These are phyloP conservation scores for Actinia equina DNA, from an alignment of 64 coral and sea anemone species.

Conservation along the genomic window DNA sequence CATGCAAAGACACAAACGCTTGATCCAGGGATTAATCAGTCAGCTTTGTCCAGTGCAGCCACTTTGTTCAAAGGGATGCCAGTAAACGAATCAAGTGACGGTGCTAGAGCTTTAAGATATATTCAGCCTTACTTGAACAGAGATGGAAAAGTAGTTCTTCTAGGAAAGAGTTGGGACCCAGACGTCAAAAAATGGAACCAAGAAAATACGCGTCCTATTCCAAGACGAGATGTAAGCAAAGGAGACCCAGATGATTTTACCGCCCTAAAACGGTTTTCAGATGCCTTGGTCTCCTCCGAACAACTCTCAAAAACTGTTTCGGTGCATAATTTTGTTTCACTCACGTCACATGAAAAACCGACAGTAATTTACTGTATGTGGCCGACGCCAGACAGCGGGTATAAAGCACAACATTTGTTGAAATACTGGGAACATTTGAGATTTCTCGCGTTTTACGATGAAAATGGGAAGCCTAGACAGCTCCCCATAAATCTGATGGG, in stretches of 20 bases:
- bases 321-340: constrained; percentile 45
- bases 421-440: constrained; percentile 41
- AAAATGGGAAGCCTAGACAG: constrained; percentile 32
- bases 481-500: constrained; percentile 44
- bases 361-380: constrained; percentile 44
- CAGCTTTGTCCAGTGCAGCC: constrained; percentile 21
- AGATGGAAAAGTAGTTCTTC: constrained; percentile 12
- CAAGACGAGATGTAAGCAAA: constrained; percentile 15
- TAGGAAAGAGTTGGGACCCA: constrained; percentile 41
- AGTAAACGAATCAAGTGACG: constrained; percentile 8
- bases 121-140: constrained; percentile 7
- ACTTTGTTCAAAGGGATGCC: constrained; percentile 6
- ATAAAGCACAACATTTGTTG: constrained; percentile 32
- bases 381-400: constrained; percentile 48
- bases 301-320: constrained; percentile 31
- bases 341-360: constrained; percentile 32
- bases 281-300: constrained; percentile 17
- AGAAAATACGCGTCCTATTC: constrained; percentile 17
- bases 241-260: constrained; percentile 47
- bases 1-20: not conserved
- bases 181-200: constrained; percentile 29
- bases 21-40: not conserved
- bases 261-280: constrained; percentile 22
- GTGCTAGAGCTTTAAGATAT: constrained; percentile 24
- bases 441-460: constrained; percentile 23